phyloP scores from a whole-genome alignment of 2,888 invertebrate genomes.

The Carterocephalus palaemon region DNA sequence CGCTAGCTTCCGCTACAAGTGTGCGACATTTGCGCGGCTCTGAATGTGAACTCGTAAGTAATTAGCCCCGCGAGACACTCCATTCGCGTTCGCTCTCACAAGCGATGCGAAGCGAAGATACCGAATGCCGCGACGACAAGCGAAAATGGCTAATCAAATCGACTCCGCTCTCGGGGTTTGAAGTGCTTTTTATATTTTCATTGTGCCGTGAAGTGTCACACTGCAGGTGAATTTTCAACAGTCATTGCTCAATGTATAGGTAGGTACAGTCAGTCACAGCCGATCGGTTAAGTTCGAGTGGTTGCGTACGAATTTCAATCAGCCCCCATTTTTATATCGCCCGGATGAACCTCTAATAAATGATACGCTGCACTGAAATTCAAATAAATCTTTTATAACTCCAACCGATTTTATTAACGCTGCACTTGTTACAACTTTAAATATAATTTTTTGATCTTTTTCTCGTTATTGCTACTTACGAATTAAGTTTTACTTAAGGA shows the following conservation, averaged over 20 bases:
- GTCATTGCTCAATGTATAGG: too few species aligned
- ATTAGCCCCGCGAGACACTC: constrained; percentile 77
- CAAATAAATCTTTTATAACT: constrained; percentile 7
- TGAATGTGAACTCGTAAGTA: constrained; percentile 76
- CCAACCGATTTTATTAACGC: constrained; percentile 1
- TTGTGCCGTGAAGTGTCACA: constrained; percentile 71
- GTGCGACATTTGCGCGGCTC: constrained; percentile 30
- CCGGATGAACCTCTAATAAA: constrained; percentile 14
- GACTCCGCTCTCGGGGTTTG: constrained; percentile 68
- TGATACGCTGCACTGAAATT: constrained; percentile 14
- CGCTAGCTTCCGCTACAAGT: too few species aligned
- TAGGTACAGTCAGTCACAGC: constrained; percentile 1
- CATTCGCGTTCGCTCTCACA: constrained; percentile 68
- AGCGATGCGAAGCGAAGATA: constrained; percentile 73
- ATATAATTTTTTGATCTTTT: constrained; percentile 5
- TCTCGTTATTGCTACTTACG: too few species aligned
- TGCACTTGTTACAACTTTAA: constrained; percentile 6
- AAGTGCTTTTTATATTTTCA: constrained; percentile 73
- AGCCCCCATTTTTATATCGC: constrained; percentile 16
- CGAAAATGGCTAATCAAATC: constrained; percentile 79
- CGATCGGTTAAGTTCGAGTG: constrained; percentile 19
- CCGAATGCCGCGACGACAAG: constrained; percentile 54
- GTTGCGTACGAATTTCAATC: constrained; percentile 23
- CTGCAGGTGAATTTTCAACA: constrained; percentile 44
- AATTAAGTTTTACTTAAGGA: too few species aligned